Conservation (phyloP, 2,113 vertebrate species). For the Phylloscopus trochilus region DNA sequence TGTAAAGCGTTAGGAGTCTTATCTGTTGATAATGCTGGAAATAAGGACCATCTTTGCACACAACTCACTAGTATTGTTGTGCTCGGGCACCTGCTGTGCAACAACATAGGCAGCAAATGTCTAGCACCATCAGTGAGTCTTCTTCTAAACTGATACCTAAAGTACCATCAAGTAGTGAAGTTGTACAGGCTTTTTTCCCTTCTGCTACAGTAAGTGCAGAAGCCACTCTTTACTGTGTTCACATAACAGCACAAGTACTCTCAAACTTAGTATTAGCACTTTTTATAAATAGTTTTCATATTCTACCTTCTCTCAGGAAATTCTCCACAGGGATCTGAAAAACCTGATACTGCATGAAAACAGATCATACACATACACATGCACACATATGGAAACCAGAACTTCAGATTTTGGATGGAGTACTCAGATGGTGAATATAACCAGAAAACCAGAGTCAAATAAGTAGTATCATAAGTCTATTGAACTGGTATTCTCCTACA, state of each 20-base stretch:
- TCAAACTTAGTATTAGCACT: neutral
- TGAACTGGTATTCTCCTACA: neutral
- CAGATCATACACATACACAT: rapidly evolving
- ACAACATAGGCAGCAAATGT: neutral
- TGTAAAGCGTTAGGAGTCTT: neutral
- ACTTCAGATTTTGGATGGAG: neutral
- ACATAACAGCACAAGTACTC: neutral
- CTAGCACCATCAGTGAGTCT: neutral
- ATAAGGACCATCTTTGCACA: neutral
- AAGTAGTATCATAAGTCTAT: neutral
- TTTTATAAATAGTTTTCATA: neutral
- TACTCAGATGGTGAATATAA: neutral
- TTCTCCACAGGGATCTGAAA: neutral
- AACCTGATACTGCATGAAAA: neutral
- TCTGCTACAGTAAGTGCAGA: neutral
- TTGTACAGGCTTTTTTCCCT: neutral
- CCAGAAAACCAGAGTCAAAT: neutral
- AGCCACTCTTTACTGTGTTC: neutral
- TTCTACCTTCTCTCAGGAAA: neutral
- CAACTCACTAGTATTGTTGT: neutral
- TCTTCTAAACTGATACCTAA: neutral
- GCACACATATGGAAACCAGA: neutral
- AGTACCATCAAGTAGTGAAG: neutral
- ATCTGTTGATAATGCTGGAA: neutral
- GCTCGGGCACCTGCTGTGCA: neutral